These are phyloP conservation scores for Medauroidea extradentata DNA, from an alignment of 1,140 invertebrate genomes.

Conservation along the genomic window DNA sequence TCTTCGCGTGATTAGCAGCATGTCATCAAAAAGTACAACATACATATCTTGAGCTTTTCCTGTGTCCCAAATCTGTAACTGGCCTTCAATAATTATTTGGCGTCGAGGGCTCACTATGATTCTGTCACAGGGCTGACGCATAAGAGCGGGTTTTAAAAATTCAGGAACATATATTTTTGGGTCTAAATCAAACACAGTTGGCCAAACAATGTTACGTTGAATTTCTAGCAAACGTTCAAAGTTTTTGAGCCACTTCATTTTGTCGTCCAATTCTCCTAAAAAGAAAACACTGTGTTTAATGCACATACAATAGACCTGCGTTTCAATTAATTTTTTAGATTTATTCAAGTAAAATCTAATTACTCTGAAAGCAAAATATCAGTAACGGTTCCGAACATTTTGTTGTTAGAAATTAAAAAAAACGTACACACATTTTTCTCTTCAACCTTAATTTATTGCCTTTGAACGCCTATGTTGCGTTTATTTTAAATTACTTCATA, in stretches of 20 bases:
- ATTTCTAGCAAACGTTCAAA: conserved; percentile 66
- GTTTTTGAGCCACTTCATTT: conserved; percentile 69
- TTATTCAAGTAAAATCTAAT: not conserved
- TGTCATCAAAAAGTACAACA: conserved; percentile 66
- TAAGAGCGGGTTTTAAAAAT: conserved; percentile 46
- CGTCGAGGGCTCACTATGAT: conserved; percentile 58
- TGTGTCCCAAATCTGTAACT: conserved; percentile 53
- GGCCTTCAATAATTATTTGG: conserved; percentile 61
- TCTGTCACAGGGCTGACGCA: conserved; percentile 63
- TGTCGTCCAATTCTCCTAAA: conserved; percentile 63
- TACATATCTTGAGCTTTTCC: conserved; percentile 55
- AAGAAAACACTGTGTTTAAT: conserved; percentile 5
- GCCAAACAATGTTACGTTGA: conserved; percentile 63
- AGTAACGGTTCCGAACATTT: no score
- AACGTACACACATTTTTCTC: not conserved
- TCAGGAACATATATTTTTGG: conserved; percentile 62
- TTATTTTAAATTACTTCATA: no score
- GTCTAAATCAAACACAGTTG: conserved; percentile 59
- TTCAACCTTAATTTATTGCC: not conserved
- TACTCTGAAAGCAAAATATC: not conserved
- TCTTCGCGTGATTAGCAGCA: conserved; percentile 60
- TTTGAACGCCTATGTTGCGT: not conserved
- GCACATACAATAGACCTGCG: no score
- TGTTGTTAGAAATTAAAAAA: no score
- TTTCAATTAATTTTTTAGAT: not conserved